A percentile compares a stretch with the other conserved stretches of the same genome.
These are phyloP conservation scores for Apodemia mormo DNA, from an alignment of 2,888 invertebrate species.

Conservation along the genomic window DNA sequence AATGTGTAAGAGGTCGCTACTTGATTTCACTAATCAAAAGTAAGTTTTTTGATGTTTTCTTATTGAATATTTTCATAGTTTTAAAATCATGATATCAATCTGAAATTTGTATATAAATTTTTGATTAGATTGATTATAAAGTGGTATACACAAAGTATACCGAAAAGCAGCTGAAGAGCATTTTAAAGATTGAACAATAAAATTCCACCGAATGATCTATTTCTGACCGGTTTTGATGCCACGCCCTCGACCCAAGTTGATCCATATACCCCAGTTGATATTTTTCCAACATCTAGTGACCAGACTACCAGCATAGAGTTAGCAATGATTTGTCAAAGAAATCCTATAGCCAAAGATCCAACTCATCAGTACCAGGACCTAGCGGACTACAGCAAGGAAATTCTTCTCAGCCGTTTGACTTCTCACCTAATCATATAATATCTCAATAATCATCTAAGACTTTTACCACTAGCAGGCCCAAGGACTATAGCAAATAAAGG, in stretches of 20 bases:
- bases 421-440: not conserved
- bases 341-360: too few species aligned
- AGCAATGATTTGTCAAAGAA: too few species aligned
- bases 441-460: constrained; percentile 30
- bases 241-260: not conserved
- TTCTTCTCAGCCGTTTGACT: not conserved
- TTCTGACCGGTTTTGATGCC: constrained; percentile 1
- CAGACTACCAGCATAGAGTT: too few species aligned
- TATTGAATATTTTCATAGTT: too few species aligned
- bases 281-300: not conserved
- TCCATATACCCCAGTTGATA: constrained; percentile 4
- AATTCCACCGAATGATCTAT: constrained; percentile 10
- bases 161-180: too few species aligned
- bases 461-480: constrained; percentile 34
- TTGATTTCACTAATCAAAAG: too few species aligned
- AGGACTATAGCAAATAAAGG: constrained; percentile 31
- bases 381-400: constrained; percentile 1
- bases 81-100: too few species aligned
- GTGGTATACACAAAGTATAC: too few species aligned
- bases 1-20: too few species aligned
- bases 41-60: too few species aligned
- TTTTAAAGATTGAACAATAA: not conserved
- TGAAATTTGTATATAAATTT: too few species aligned
- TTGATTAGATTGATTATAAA: too few species aligned
- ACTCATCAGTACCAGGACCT: not conserved